Evolutionary conservation across 1,140 invertebrate genomes (phyloP).

Genomic region (Temnothorax nylanderi): DNA sequence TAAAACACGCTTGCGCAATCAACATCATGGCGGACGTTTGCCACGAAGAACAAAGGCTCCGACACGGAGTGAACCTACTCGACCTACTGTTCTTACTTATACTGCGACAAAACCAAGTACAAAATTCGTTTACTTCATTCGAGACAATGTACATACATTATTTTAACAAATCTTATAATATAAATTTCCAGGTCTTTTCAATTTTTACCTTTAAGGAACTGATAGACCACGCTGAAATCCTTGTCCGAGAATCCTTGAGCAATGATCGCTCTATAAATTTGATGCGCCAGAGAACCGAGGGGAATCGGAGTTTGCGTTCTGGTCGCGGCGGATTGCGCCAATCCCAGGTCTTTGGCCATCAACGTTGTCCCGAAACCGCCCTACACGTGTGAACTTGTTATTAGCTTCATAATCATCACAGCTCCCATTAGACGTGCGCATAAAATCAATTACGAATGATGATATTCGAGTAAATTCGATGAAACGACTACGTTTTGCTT

Average conservation of each 20-base stretch:
- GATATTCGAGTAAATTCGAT: background rate
- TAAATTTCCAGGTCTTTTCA: conserved; percentile 11
- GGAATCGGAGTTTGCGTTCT: conserved; percentile 91
- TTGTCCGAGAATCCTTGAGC: conserved; percentile 92
- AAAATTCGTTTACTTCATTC: conserved; percentile 2
- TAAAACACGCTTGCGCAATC: too few species aligned
- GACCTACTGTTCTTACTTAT: too few species aligned
- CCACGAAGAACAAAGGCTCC: too few species aligned
- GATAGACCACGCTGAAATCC: conserved; percentile 97
- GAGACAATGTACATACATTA: background rate
- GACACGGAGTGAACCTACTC: too few species aligned
- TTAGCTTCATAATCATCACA: background rate
- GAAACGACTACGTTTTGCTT: background rate
- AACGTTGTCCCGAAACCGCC: conserved; percentile 97
- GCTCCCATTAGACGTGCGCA: background rate
- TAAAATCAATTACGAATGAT: background rate
- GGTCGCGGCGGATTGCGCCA: conserved; percentile 94
- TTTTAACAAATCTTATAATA: background rate
- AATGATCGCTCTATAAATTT: conserved; percentile 93
- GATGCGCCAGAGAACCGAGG: conserved; percentile 94
- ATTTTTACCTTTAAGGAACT: conserved; percentile 87
- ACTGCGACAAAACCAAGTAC: conserved; percentile 21
- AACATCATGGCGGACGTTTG: too few species aligned
- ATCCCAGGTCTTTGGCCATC: conserved; percentile 97
- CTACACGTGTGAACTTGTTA: conserved; percentile 74